A percentile compares a stretch with the other conserved stretches of the same genome.
phyloP scores from a whole-genome alignment of 2,113 vertebrate species.

The Mus musculus region GRCm39 chr14:3480501-3481000 shows the following conservation, averaged over 20 bases:
- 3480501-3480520: background rate
- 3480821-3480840: background rate
- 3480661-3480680: background rate
- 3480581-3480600: background rate
- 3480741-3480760: background rate
- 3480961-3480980: background rate
- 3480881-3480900: background rate
- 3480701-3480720: background rate
- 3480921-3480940: slow-evolving; percentile 14
- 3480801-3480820: background rate
- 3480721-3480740: background rate
- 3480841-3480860: background rate
- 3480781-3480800: background rate
- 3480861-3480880: slow-evolving; percentile 21
- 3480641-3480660: background rate
- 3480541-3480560: background rate
- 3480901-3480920: background rate
- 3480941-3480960: background rate
- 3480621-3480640: background rate
- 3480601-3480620: background rate
- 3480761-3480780: background rate
- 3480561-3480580: background rate
- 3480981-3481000: background rate
- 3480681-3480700: background rate
- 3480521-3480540: background rate